Percentiles rank a stretch among this genome's conserved stretches.
phyloP scores from a whole-genome alignment of 2,113 vertebrate species.

The Recurvirostra avosetta region DNA sequence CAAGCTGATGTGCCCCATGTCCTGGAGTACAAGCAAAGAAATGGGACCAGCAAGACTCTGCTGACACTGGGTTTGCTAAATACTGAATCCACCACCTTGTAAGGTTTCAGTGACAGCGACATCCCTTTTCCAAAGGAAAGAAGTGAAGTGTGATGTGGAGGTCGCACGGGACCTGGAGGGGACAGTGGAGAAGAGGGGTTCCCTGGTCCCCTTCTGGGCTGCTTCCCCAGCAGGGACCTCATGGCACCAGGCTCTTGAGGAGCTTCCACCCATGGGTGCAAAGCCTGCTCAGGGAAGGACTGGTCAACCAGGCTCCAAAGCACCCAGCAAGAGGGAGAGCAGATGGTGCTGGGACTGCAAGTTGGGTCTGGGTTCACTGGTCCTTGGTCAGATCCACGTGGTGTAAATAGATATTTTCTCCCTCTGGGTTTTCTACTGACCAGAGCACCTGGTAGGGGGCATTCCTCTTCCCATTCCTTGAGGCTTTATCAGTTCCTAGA shows the following conservation, averaged over 20 bases:
- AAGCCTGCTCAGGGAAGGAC: background rate
- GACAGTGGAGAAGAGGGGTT: background rate
- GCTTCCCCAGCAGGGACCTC: too few relatives aligned
- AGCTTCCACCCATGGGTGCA: background rate
- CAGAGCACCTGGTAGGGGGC: background rate
- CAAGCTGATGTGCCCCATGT: background rate
- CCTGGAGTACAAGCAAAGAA: background rate
- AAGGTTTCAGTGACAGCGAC: background rate
- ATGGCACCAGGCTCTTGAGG: rapidly evolving
- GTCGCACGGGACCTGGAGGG: background rate
- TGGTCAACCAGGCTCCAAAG: background rate
- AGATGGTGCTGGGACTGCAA: background rate
- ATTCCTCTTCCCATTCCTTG: background rate
- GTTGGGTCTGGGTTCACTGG: background rate
- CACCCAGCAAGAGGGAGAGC: background rate
- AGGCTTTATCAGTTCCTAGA: background rate
- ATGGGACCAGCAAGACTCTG: background rate
- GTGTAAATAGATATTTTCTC: background rate
- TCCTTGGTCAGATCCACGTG: rapidly evolving
- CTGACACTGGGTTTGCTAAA: background rate
- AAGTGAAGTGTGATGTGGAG: rapidly evolving
- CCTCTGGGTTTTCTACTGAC: background rate
- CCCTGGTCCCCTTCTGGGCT: background rate
- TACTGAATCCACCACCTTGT: background rate
- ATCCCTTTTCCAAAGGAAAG: background rate